phyloP scores from a whole-genome alignment of 2,113 vertebrate genomes.

The Pseudorectes ferrugineus region DNA sequence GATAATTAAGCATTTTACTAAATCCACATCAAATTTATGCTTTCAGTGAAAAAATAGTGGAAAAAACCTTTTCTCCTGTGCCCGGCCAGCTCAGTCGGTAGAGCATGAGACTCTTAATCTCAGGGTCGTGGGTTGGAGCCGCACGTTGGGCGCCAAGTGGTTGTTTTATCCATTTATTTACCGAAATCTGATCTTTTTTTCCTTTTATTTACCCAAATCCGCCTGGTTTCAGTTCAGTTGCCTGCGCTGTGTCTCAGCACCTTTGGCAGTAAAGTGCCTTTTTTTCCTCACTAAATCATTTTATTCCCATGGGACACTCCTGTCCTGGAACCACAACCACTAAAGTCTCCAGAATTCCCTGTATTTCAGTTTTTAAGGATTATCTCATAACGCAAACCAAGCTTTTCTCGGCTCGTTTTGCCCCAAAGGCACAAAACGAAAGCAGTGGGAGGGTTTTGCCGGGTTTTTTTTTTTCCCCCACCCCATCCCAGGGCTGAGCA shows the following conservation, averaged over 20 bases:
- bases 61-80: neutral
- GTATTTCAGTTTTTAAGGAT: neutral
- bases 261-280: accelerated
- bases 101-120: constrained; percentile 97
- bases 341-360: accelerated
- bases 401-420: accelerated
- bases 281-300: accelerated
- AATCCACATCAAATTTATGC: accelerated
- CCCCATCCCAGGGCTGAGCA: neutral
- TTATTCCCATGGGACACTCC: neutral
- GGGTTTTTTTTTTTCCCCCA: accelerated
- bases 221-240: accelerated
- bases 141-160: constrained; percentile 81
- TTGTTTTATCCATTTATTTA: accelerated
- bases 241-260: accelerated
- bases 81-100: constrained; percentile 91
- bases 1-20: accelerated
- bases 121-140: constrained; percentile 91
- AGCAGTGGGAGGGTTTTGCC: accelerated
- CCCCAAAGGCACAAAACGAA: neutral
- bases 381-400: accelerated
- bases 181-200: neutral
- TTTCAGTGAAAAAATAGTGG: accelerated
- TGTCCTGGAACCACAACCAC: no score
- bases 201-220: accelerated